phyloP scores from a whole-genome alignment of 2,113 vertebrate species.

The Colinus virginianus region DNA sequence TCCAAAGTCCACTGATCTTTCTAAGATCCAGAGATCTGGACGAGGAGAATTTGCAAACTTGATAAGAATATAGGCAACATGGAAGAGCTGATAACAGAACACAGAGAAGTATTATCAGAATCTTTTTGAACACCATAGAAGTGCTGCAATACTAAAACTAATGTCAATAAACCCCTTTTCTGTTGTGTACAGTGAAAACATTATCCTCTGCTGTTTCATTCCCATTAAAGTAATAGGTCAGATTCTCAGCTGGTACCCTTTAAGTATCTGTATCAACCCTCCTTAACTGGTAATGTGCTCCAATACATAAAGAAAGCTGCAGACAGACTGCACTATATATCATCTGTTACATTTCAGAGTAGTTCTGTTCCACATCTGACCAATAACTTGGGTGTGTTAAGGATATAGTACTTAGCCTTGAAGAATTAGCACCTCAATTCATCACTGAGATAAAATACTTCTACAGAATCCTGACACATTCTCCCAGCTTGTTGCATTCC shows the following conservation, averaged over 20 bases:
- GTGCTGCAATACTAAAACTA: neutral
- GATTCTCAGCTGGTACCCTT: neutral
- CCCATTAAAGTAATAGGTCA: neutral
- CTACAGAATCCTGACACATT: neutral
- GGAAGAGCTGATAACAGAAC: constrained; percentile 87
- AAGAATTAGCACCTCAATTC: neutral
- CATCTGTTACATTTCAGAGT: neutral
- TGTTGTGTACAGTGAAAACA: neutral
- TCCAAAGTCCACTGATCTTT: constrained; percentile 91
- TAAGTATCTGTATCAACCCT: neutral
- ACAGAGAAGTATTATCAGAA: neutral
- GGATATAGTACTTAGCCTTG: neutral
- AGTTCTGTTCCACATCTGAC: neutral
- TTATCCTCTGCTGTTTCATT: neutral
- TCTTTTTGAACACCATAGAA: neutral
- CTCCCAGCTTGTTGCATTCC: neutral
- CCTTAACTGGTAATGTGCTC: neutral
- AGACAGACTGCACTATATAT: neutral
- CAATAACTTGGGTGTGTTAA: neutral
- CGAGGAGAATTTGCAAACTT: constrained; percentile 97
- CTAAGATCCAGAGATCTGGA: constrained; percentile 93
- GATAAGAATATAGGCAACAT: constrained; percentile 93
- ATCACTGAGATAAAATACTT: neutral
- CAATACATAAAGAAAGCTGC: neutral
- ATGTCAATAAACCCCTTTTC: neutral